Conservation (phyloP, 1,140 invertebrate species). For the Bilobella aurantiaca region DNA sequence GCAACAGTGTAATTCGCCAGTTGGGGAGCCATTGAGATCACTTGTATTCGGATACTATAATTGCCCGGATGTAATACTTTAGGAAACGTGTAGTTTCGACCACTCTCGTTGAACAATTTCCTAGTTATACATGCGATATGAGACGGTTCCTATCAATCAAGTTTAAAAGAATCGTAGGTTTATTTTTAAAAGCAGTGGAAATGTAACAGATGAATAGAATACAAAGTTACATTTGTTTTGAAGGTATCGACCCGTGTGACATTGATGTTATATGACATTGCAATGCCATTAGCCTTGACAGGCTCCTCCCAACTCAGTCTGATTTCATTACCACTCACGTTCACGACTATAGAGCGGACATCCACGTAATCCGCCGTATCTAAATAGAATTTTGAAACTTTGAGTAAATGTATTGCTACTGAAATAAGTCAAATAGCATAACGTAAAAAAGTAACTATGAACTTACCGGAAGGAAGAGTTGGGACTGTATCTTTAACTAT, state of each 20-base stretch:
- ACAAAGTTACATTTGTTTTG: slow-evolving; percentile 46
- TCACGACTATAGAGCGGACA: slow-evolving; percentile 33
- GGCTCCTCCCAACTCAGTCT: slow-evolving; percentile 64
- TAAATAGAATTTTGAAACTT: no score
- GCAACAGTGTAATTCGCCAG: slow-evolving; percentile 56
- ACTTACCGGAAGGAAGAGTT: slow-evolving; percentile 21
- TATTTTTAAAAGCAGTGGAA: neutral
- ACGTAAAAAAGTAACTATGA: no score
- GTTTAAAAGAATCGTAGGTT: neutral
- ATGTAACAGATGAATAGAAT: no score
- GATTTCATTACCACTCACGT: slow-evolving; percentile 38
- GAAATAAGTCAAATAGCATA: no score
- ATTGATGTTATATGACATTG: slow-evolving; percentile 69
- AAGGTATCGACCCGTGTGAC: slow-evolving; percentile 52
- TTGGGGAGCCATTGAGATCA: slow-evolving; percentile 61
- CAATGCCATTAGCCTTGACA: slow-evolving; percentile 68
- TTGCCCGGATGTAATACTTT: slow-evolving; percentile 62
- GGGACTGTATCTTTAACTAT: slow-evolving; percentile 15
- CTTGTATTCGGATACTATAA: slow-evolving; percentile 64
- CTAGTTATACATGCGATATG: slow-evolving; percentile 49
- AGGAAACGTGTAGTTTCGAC: slow-evolving; percentile 38
- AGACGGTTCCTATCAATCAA: slow-evolving; percentile 33
- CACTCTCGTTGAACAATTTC: slow-evolving; percentile 40
- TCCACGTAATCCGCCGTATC: slow-evolving; percentile 39
- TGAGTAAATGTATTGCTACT: no score